Percentiles rank a stretch among this genome's conserved stretches.
Conservation (phyloP, 2,797 vertebrate species). For the Delichon dasypus region DNA sequence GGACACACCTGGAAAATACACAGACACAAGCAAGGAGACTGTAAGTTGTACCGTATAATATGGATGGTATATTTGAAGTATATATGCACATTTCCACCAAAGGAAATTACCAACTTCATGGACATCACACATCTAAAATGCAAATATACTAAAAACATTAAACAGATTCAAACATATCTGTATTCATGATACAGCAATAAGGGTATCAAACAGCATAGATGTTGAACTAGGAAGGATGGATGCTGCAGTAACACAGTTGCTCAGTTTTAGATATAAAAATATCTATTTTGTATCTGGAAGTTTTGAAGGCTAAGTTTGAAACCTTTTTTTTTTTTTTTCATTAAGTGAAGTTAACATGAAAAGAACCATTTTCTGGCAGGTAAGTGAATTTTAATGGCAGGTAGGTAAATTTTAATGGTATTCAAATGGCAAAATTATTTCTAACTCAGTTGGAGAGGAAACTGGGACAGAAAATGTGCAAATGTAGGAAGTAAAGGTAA, state of each 20-base stretch:
- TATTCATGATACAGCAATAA: not conserved
- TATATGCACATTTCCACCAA: not conserved
- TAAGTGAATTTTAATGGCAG: not conserved
- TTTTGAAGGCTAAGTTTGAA: not conserved
- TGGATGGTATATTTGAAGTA: rapidly evolving
- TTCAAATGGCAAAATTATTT: not conserved
- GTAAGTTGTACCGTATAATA: not conserved
- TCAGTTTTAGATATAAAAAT: not conserved
- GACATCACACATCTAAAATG: rapidly evolving
- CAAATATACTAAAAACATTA: not conserved
- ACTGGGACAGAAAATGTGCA: not conserved
- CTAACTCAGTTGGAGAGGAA: not conserved
- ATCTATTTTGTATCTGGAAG: not conserved
- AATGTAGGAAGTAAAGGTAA: not conserved
- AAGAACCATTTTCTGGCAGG: not conserved
- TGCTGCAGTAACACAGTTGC: not conserved
- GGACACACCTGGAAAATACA: not conserved
- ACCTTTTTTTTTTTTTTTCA: too few relatives aligned
- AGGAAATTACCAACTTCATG: not conserved
- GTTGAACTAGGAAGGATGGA: not conserved
- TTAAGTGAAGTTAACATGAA: not conserved
- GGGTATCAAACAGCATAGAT: not conserved
- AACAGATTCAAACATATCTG: not conserved
- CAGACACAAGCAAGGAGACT: not conserved
- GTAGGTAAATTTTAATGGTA: not conserved